Evolutionary conservation across 1,140 invertebrate species (phyloP).

Genomic region (Hyposmocoma kahamanoa): DNA sequence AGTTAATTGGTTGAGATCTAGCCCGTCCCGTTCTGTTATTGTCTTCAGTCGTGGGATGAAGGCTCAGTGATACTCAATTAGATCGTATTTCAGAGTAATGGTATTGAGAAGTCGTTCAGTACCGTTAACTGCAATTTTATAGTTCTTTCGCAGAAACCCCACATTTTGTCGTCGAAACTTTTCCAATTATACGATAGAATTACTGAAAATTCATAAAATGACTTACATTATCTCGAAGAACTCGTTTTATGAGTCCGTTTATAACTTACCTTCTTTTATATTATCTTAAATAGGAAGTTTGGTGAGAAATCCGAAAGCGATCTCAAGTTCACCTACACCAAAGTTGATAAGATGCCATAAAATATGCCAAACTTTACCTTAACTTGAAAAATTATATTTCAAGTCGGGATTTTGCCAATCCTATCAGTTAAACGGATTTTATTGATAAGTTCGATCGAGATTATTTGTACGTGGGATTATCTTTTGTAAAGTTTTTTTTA

Average conservation of each 20-base stretch:
- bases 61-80: slow-evolving; percentile 25
- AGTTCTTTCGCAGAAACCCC: slow-evolving; percentile 26
- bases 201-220: slow-evolving; percentile 31
- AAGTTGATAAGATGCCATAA: too few relatives aligned
- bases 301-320: too few relatives aligned
- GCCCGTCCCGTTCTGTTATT: slow-evolving; percentile 6
- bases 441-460: too few relatives aligned
- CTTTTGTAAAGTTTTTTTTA: too few relatives aligned
- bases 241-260: background rate
- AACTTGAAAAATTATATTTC: too few relatives aligned
- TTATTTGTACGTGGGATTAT: too few relatives aligned
- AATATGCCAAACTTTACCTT: too few relatives aligned
- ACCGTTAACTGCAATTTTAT: slow-evolving; percentile 39
- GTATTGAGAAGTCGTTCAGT: slow-evolving; percentile 32
- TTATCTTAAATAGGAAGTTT: too few relatives aligned
- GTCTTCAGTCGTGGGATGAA: slow-evolving; percentile 11
- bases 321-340: too few relatives aligned
- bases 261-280: background rate
- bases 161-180: slow-evolving; percentile 25
- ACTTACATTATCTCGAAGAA: slow-evolving; percentile 8
- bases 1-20: background rate
- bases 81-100: slow-evolving; percentile 34
- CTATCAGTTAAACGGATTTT: too few relatives aligned
- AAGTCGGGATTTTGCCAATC: too few relatives aligned
- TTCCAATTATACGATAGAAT: slow-evolving; percentile 32